Conservation (phyloP, 2,113 vertebrate genomes). For the Paratilapia polleni region DNA sequence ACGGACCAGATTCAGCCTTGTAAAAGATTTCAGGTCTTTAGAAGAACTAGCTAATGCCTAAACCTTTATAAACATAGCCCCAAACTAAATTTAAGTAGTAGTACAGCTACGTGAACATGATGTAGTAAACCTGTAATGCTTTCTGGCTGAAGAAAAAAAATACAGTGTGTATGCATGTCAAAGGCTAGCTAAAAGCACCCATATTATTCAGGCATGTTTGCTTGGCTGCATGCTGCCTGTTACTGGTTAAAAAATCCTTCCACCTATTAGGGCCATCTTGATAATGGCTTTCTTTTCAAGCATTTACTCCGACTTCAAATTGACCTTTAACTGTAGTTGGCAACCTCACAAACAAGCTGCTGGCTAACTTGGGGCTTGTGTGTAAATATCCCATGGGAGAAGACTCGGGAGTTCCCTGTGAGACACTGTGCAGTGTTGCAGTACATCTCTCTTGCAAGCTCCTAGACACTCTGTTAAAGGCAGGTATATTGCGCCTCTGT, state of each 20-base stretch:
- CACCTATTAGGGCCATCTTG: constrained; percentile 40
- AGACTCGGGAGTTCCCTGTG: constrained; percentile 51
- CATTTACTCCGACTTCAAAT: constrained; percentile 40
- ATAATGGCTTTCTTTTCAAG: constrained; percentile 41
- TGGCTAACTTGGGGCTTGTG: neutral
- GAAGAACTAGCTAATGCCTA: neutral
- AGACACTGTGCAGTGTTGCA: neutral
- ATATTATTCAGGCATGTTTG: constrained; percentile 35
- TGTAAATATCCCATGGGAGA: constrained; percentile 4
- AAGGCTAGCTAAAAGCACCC: constrained; percentile 8
- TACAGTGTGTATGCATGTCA: neutral
- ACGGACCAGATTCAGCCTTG: neutral
- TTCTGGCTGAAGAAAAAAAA: neutral
- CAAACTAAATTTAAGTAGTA: constrained; percentile 4
- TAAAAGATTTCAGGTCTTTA: neutral
- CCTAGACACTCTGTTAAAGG: neutral
- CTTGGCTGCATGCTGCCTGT: constrained; percentile 17
- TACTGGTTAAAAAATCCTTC: constrained; percentile 45
- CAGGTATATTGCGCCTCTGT: neutral
- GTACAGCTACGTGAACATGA: neutral
- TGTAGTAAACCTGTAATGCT: neutral
- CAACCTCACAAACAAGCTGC: constrained; percentile 40
- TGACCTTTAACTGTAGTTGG: constrained; percentile 44
- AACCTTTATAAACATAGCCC: neutral
- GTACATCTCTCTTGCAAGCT: neutral